Conservation (phyloP, 2,797 vertebrate species). For the Bucorvus abyssinicus region DNA sequence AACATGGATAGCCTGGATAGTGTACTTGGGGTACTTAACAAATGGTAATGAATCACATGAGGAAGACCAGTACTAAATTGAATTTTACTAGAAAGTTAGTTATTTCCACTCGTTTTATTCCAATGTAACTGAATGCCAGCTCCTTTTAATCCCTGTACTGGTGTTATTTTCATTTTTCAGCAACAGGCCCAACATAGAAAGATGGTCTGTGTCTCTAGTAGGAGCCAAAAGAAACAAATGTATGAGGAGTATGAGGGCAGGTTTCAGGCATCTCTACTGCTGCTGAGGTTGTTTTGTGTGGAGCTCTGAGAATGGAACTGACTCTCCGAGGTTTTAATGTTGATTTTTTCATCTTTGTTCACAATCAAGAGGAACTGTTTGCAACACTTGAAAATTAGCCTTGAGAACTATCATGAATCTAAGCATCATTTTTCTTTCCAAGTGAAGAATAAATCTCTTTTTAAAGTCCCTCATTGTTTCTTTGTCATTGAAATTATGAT, state of each 20-base stretch:
- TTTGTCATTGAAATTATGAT: neutral
- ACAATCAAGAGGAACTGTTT: neutral
- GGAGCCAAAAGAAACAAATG: neutral
- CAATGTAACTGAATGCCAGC: neutral
- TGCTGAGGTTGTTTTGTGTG: neutral
- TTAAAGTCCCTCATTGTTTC: neutral
- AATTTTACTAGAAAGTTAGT: neutral
- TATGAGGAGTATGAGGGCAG: neutral
- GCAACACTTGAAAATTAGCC: neutral
- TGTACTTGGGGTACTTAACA: neutral
- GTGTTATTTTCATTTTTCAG: neutral
- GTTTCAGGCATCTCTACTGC: neutral
- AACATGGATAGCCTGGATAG: neutral
- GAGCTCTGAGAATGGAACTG: neutral
- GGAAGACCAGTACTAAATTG: neutral
- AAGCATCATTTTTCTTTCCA: neutral
- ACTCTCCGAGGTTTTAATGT: neutral
- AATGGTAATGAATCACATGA: neutral
- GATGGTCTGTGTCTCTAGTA: neutral
- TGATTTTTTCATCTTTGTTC: neutral
- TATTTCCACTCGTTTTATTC: neutral
- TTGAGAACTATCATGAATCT: neutral
- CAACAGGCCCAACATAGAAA: neutral
- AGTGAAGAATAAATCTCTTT: neutral
- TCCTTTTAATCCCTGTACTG: neutral